Conservation (phyloP, 2,888 invertebrate genomes). For the Papilio gigon region DNA sequence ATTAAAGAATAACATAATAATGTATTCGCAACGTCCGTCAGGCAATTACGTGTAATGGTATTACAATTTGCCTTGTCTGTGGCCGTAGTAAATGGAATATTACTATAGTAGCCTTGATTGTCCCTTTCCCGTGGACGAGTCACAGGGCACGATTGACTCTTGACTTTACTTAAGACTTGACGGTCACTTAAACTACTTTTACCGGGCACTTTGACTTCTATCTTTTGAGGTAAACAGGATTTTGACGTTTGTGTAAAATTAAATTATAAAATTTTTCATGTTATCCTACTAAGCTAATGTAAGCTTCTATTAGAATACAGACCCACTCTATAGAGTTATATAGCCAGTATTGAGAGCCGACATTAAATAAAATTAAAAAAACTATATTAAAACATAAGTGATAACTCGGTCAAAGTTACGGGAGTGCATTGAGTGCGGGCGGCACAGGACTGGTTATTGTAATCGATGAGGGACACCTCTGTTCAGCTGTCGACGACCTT, state of each 20-base stretch:
- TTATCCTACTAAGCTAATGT: too few relatives aligned
- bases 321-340: too few relatives aligned
- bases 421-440: too few relatives aligned
- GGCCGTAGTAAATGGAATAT: slow-evolving; percentile 31
- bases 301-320: too few relatives aligned
- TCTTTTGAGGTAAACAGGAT: not conserved
- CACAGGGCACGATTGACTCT: slow-evolving; percentile 23
- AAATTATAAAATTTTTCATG: not conserved
- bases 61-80: slow-evolving; percentile 38
- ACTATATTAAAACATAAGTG: too few relatives aligned
- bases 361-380: too few relatives aligned
- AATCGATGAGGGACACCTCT: too few relatives aligned
- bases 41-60: slow-evolving; percentile 33
- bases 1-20: slow-evolving; percentile 30
- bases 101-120: slow-evolving; percentile 32
- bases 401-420: too few relatives aligned
- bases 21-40: slow-evolving; percentile 25
- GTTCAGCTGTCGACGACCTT: too few relatives aligned
- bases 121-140: slow-evolving; percentile 32
- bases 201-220: not conserved
- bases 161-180: not conserved
- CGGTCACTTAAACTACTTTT: not conserved
- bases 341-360: too few relatives aligned
- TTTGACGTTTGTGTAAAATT: not conserved
- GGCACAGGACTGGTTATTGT: too few relatives aligned